Base-by-base conservation (phyloP, 53 echinoderm and acorn worm genomes). In the Paelopatides confundens region DNA sequence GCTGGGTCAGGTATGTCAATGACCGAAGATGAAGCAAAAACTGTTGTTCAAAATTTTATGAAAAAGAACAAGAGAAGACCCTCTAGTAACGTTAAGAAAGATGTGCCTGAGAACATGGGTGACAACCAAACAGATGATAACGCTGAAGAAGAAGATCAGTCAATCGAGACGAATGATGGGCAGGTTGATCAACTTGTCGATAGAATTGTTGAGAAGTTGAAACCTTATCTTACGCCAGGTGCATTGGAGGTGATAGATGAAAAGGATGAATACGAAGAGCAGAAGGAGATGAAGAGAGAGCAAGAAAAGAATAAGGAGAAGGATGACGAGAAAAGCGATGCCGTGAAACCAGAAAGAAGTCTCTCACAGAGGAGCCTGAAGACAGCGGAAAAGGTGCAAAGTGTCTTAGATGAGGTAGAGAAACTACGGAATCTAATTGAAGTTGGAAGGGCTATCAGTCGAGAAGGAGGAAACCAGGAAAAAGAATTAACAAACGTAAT, bases 341-440 rank as follows among this genome's bases (percentile, higher is more conserved):
- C 51, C 31, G 13, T 26, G 35, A 67, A 26, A 31, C 32, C 32
- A 34, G 68, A 18, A 12, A 48, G 79, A 29, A 31, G 33, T 21
- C 79, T 53, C 43, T 79, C 79, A 4, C 79, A 53, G 29, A 79
- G 53, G 31, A 79, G 79, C 33, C 43, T 79, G 5, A 50, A 79
- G 48, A 79, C 79, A 29, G 79, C 79, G 29, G 79, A 79, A 48
- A 79, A 79, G 79, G 79, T 79, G 4, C 79, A 79, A 32, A 50
- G 34, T 14, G 79, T 79, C 1, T 48, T 79, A 7, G 50, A 79
- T 29, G 79, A 79, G 33, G 51, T 79, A 24, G 79, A 79, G 52
- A 79, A 79, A 31, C 32, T 79, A 33, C 79, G 79, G 21, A 48
- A 31, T 11, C 53, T 79, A 26, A 79, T 79, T 52, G 79, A 79